A percentile compares a stretch with the other conserved stretches of the same genome.
Evolutionary conservation across 2,797 vertebrate species (phyloP).

Genomic region (Halcyon smyrnensis): DNA sequence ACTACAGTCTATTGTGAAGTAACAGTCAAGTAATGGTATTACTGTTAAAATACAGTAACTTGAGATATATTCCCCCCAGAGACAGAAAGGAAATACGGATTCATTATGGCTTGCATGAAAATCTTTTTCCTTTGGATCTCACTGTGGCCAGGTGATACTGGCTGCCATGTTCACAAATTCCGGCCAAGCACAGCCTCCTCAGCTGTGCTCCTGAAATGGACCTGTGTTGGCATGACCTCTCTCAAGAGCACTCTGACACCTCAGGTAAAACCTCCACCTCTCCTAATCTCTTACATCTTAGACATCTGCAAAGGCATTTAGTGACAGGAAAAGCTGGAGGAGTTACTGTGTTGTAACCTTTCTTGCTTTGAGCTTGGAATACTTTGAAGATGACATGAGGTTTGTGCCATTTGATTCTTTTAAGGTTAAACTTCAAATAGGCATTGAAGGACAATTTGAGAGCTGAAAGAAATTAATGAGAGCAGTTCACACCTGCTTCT

Average conservation of each 20-base stretch:
- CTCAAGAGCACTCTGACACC: neutral
- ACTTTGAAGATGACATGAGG: conserved; percentile 14
- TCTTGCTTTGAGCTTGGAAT: conserved; percentile 39
- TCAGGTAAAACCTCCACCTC: neutral
- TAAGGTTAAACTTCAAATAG: conserved; percentile 70
- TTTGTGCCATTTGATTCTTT: conserved; percentile 53
- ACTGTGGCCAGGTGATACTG: neutral
- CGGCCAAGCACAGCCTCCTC: neutral
- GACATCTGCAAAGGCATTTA: conserved; percentile 19
- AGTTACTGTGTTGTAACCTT: conserved; percentile 51
- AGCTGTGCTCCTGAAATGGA: neutral
- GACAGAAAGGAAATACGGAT: neutral
- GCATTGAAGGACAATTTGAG: conserved; percentile 56
- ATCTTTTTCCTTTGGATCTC: neutral
- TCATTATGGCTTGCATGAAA: neutral
- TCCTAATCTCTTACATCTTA: conserved; percentile 9
- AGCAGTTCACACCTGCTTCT: conserved; percentile 49
- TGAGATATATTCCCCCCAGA: neutral
- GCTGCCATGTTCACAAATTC: neutral
- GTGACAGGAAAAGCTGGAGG: neutral
- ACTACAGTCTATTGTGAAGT: neutral
- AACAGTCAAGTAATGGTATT: neutral
- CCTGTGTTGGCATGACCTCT: neutral
- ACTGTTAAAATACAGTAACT: neutral
- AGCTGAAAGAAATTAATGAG: conserved; percentile 67